Percentiles rank a stretch among this genome's conserved stretches.
Evolutionary conservation across 92 coral and sea anemone genomes (phyloP).

Genomic region (Epizoanthus stellaris): DNA sequence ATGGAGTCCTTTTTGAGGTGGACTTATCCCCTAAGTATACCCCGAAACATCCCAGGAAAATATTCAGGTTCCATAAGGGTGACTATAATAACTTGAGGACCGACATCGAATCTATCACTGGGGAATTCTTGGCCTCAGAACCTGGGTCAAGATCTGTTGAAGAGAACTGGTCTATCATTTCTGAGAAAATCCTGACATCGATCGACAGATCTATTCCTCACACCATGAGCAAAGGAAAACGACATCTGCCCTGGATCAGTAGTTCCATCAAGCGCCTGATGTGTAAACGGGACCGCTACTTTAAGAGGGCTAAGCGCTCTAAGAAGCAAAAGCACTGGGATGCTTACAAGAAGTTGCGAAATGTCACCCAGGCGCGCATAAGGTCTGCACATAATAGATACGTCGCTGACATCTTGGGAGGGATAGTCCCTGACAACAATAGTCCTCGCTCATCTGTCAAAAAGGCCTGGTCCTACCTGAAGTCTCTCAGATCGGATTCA

Average conservation of each 20-base stretch:
- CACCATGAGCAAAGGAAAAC: not conserved
- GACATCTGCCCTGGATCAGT: no score
- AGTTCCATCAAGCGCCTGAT: no score
- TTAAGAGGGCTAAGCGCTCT: no score
- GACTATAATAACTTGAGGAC: slow-evolving; percentile 11
- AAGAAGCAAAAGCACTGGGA: no score
- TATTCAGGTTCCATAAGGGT: slow-evolving; percentile 20
- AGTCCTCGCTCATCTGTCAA: not conserved
- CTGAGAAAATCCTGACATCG: slow-evolving; percentile 1
- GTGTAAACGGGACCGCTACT: no score
- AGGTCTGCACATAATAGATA: slow-evolving; percentile 8
- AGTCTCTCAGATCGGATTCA: slow-evolving; percentile 21
- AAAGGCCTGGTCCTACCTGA: slow-evolving; percentile 33
- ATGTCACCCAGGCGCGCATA: not conserved
- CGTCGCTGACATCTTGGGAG: not conserved
- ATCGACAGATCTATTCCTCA: slow-evolving; percentile 8
- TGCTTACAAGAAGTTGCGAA: not conserved
- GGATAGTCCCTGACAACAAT: not conserved
- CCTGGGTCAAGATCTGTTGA: slow-evolving; percentile 3
- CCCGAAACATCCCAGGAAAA: slow-evolving; percentile 19
- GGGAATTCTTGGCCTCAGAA: not conserved
- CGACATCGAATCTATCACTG: not conserved
- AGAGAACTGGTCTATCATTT: slow-evolving; percentile 25
- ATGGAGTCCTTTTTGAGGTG: no score
- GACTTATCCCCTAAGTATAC: slow-evolving; percentile 7